A percentile compares a stretch with the other conserved stretches of the same genome.
Conservation (phyloP, 2,113 vertebrate genomes). For the Callionymus lyra region DNA sequence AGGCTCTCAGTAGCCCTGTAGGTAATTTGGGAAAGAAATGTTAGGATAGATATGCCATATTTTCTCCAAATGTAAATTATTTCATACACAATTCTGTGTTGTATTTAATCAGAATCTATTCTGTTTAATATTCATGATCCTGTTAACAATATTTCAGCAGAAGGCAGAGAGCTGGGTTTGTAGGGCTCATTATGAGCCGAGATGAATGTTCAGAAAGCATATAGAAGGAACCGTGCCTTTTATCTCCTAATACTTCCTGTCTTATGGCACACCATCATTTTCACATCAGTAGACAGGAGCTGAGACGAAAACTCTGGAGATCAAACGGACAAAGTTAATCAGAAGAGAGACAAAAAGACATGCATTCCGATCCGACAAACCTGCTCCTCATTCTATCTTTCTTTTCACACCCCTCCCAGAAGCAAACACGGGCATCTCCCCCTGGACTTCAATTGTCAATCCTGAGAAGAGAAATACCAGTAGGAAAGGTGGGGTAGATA, state of each 20-base stretch:
- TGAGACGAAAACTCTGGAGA: constrained; percentile 58
- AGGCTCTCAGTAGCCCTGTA: too few relatives aligned
- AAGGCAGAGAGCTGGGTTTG: constrained; percentile 14
- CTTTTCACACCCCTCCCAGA: constrained; percentile 39
- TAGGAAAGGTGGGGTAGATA: constrained; percentile 12
- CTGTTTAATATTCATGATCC: constrained; percentile 2
- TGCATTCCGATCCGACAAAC: constrained; percentile 41
- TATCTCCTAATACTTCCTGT: constrained; percentile 52
- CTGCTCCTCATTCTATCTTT: constrained; percentile 30
- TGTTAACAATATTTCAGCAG: constrained; percentile 15
- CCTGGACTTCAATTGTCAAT: constrained; percentile 62
- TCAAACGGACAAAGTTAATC: constrained; percentile 68
- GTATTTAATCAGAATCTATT: constrained; percentile 2
- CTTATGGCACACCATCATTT: constrained; percentile 29
- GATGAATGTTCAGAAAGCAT: constrained; percentile 52
- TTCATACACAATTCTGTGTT: not conserved
- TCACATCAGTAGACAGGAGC: constrained; percentile 51
- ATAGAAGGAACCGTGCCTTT: constrained; percentile 47
- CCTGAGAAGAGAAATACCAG: constrained; percentile 31
- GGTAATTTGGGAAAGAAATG: too few relatives aligned
- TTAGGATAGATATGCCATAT: too few relatives aligned
- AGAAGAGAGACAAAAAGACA: constrained; percentile 51
- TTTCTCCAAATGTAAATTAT: too few relatives aligned
- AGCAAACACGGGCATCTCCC: constrained; percentile 50
- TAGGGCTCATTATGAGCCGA: constrained; percentile 19